Conservation (phyloP, 1,140 invertebrate species). For the Aporrectodea caliginosa region DNA sequence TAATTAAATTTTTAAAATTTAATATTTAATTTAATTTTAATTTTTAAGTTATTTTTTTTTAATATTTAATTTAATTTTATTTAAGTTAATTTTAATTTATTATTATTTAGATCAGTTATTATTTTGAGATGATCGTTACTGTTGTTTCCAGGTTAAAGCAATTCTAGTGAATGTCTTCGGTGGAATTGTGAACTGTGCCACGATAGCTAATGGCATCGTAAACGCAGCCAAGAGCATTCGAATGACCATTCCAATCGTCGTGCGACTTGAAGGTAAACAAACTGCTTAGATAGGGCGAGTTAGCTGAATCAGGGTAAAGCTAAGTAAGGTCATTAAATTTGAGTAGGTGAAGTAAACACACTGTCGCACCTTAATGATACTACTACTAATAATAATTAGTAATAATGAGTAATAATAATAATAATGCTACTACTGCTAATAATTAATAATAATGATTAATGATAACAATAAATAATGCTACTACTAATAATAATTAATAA, state of each 20-base stretch:
- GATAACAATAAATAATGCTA: too few species aligned
- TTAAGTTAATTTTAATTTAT: neutral
- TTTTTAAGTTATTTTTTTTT: neutral
- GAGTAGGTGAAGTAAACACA: neutral
- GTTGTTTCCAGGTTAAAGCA: conserved; percentile 73
- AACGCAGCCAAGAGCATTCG: conserved; percentile 76
- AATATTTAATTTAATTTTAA: neutral
- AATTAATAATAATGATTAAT: too few species aligned
- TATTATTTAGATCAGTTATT: conserved; percentile 1
- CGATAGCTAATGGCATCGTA: conserved; percentile 91
- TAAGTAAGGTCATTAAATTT: neutral
- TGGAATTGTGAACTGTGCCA: conserved; percentile 97
- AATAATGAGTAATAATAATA: neutral
- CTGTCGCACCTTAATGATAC: neutral
- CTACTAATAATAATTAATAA: too few species aligned
- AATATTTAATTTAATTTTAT: neutral
- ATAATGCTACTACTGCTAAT: too few species aligned
- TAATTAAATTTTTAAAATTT: neutral
- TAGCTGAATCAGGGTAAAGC: neutral
- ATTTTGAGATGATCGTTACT: conserved; percentile 17
- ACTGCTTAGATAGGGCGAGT: neutral
- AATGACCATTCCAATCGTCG: conserved; percentile 82
- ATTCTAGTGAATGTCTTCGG: conserved; percentile 98
- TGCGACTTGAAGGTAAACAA: conserved; percentile 79
- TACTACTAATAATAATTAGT: neutral